Conservation (phyloP, 2,888 invertebrate species). For the Calliphora vomitoria region DNA sequence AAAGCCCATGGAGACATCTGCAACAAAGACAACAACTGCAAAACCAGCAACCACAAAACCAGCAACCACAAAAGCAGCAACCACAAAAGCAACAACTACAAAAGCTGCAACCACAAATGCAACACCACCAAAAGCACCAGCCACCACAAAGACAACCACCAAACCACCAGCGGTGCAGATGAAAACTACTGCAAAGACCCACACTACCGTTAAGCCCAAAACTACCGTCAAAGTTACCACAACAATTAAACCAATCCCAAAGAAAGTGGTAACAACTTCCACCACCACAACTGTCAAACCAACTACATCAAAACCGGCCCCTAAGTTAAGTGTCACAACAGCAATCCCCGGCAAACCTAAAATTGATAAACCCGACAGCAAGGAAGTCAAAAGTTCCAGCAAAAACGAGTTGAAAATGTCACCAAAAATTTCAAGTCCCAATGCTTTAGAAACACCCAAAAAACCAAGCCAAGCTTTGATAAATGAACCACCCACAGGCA, state of each 20-base stretch:
- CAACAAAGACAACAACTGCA: conserved; percentile 69
- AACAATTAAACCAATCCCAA: conserved; percentile 40
- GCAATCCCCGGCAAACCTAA: conserved; percentile 26
- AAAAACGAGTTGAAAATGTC: conserved; percentile 47
- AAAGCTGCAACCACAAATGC: conserved; percentile 56
- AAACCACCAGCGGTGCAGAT: conserved; percentile 34
- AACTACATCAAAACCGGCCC: conserved; percentile 20
- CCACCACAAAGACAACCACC: conserved; percentile 54
- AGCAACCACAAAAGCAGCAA: conserved; percentile 41
- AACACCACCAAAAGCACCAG: conserved; percentile 38
- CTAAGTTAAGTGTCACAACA: conserved; percentile 33
- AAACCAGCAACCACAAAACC: conserved; percentile 60
- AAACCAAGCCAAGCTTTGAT: conserved; percentile 49
- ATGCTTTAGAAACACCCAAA: conserved; percentile 53
- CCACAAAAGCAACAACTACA: conserved; percentile 57
- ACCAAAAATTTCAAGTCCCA: conserved; percentile 41
- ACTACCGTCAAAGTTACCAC: conserved; percentile 32
- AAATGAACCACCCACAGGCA: conserved; percentile 76
- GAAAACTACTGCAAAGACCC: conserved; percentile 51
- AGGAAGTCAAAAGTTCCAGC: conserved; percentile 39
- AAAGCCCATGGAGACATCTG: conserved; percentile 74
- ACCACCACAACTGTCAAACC: conserved; percentile 53
- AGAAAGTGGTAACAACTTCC: conserved; percentile 4
- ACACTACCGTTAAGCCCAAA: conserved; percentile 48
- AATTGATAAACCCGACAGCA: conserved; percentile 25